phyloP scores from a whole-genome alignment of 2,888 invertebrate genomes.

The Chaetogeoica ovagalla region DNA sequence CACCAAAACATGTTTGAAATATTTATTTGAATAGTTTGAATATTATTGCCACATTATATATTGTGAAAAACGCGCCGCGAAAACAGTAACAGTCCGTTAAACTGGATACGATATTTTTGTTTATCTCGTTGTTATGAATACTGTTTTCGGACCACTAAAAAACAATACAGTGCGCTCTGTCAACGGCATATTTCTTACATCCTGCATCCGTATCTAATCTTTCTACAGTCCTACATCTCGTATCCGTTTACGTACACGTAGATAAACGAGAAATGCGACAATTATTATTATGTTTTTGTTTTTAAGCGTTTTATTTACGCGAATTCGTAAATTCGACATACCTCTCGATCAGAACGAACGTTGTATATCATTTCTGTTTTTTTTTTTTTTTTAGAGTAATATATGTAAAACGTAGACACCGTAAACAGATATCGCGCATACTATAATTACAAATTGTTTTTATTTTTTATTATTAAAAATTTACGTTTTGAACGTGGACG shows the following conservation, averaged over 20 bases:
- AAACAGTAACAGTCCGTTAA: background rate
- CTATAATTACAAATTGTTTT: too few relatives aligned
- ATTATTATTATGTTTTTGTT: background rate
- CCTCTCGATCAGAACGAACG: too few relatives aligned
- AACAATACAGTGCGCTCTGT: background rate
- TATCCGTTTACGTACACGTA: background rate
- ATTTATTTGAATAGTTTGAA: too few relatives aligned
- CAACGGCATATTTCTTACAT: background rate
- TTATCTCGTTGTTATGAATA: conserved; percentile 5
- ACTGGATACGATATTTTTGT: background rate
- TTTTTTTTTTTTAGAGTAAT: too few relatives aligned
- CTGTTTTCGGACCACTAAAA: background rate
- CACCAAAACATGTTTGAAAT: too few relatives aligned
- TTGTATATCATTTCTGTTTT: too few relatives aligned
- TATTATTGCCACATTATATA: too few relatives aligned
- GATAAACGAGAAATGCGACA: background rate
- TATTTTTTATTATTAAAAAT: too few relatives aligned
- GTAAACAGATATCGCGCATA: too few relatives aligned
- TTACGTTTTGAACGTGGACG: too few relatives aligned
- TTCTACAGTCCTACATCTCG: background rate
- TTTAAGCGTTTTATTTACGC: background rate
- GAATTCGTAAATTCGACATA: too few relatives aligned
- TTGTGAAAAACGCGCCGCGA: background rate
- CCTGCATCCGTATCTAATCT: background rate
- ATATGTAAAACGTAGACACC: too few relatives aligned